Conservation (phyloP, 2,113 vertebrate species). For the Gymnorhina tibicen region DNA sequence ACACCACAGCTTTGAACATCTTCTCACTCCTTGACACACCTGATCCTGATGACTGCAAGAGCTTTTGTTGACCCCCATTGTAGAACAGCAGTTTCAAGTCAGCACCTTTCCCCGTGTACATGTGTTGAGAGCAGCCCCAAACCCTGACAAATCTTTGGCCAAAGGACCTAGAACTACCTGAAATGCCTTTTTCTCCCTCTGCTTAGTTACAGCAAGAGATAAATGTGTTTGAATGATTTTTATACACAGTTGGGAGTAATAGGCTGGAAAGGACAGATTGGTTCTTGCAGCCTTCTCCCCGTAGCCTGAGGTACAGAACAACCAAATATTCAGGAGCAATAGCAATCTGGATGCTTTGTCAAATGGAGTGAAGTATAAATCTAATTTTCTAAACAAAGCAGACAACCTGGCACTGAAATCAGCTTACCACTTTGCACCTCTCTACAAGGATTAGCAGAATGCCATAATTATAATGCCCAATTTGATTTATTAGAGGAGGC, state of each 20-base stretch:
- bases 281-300: not conserved
- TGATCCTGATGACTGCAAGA: no score
- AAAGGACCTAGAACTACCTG: not conserved
- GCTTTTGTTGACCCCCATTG: accelerated
- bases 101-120: not conserved
- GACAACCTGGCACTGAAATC: slow-evolving; percentile 57
- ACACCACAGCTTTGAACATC: not conserved
- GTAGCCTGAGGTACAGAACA: not conserved
- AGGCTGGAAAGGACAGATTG: not conserved
- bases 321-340: not conserved
- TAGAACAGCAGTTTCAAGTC: not conserved
- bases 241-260: not conserved
- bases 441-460: slow-evolving; percentile 51
- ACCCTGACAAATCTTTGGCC: not conserved
- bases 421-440: slow-evolving; percentile 52
- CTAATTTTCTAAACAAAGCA: slow-evolving; percentile 61
- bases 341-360: slow-evolving; percentile 7
- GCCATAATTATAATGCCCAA: slow-evolving; percentile 59
- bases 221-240: not conserved
- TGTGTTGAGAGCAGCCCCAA: not conserved
- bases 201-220: not conserved
- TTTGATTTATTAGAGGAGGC: slow-evolving; percentile 56
- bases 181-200: not conserved
- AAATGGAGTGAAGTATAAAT: slow-evolving; percentile 28
- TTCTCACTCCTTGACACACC: not conserved